Base-by-base conservation (phyloP, 1,140 invertebrate genomes). In the Zaprionus nigranus region DNA sequence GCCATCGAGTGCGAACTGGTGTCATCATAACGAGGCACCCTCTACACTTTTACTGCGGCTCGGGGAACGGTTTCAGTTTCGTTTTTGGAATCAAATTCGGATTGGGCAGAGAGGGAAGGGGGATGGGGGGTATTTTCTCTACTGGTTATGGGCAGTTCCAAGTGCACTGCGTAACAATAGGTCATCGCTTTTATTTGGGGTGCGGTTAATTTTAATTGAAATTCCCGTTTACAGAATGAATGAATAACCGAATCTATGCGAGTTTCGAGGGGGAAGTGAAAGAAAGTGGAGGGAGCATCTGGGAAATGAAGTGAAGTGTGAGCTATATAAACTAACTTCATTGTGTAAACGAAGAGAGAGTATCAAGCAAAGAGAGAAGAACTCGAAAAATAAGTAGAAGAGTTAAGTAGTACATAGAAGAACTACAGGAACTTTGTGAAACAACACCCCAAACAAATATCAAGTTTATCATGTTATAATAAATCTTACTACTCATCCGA, bases 131-230 rank as follows among this genome's bases (percentile, higher is more conserved):
- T 0, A 26, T n/a, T 24, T 30, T 4, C 17, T 43, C 4, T 53
- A 36, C 58, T 28, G 49, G 63, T 46, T 67, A 15, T 15, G 12
- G 24, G 70, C 70, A 51, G 65, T 57, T 70, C 28, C 3, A 49
- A 64, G 34, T 75, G 73, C 58, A 75, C 38, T 72, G 54, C 34
- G 28, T 20, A 28, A 17, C 43, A 5, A 58, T 30, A 24, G 40
- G 53, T 75, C 59, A 69, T 36, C 54, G 15, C 28, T 24, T 51
- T 13, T 49, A 53, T 63, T 51, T 58, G 22, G 59, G 72, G 40
- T 63, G 58, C 15, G 38, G 53, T 75, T 43, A 56, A 62, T 58
- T 70, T 53, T 20, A 70, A 75, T 75, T 75, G 30, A 43, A 53
- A 63, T 62, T 30, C 60, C n/a, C n/a, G 40, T 12, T 61, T 46